A percentile compares a stretch with the other conserved stretches of the same genome.
phyloP scores from a whole-genome alignment of 2,888 invertebrate species.

The Nomada fabriciana region DNA sequence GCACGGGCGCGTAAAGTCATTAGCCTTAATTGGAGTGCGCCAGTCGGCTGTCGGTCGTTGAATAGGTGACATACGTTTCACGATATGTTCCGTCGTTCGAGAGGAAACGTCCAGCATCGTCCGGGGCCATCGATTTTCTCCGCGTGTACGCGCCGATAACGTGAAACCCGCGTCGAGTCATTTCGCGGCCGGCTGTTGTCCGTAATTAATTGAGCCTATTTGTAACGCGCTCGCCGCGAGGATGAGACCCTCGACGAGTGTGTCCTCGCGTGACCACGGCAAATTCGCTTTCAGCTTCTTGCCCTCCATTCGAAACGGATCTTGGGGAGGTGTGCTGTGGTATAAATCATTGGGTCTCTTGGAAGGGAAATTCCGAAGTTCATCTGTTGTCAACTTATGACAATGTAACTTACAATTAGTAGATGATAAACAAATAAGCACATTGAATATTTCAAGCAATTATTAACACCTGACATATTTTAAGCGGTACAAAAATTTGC shows the following conservation, averaged over 20 bases:
- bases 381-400: no score
- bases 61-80: conserved; percentile 70
- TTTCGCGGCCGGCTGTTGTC: conserved; percentile 45
- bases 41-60: conserved; percentile 70
- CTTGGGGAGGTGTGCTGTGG: neutral
- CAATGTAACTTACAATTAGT: no score
- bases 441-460: no score
- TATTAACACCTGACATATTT: no score
- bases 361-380: no score
- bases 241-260: neutral
- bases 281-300: neutral
- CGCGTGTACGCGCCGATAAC: conserved; percentile 47
- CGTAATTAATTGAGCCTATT: conserved; percentile 57
- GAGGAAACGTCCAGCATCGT: conserved; percentile 65
- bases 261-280: neutral
- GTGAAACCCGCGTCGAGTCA: conserved; percentile 38
- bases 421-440: no score
- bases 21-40: conserved; percentile 79
- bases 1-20: conserved; percentile 78
- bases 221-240: conserved; percentile 36
- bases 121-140: conserved; percentile 66
- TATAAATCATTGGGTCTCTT: neutral
- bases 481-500: no score
- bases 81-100: conserved; percentile 69
- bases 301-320: neutral